Conservation (phyloP, 1,140 invertebrate species). For the Lepidotrigona ventralis region DNA sequence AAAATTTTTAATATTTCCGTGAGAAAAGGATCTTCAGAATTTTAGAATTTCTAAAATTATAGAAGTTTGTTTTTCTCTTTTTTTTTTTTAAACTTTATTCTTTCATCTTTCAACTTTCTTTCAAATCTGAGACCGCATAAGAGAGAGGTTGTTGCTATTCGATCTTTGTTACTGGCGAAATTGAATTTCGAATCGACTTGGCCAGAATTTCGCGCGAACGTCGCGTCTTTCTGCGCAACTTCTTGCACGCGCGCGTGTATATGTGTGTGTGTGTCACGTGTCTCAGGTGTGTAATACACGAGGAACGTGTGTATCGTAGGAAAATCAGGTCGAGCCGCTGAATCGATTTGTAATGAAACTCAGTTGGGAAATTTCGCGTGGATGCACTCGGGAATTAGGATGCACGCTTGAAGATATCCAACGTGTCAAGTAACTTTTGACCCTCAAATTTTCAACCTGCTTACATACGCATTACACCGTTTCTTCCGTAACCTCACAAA, state of each 20-base stretch:
- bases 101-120: background rate
- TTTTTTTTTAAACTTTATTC: no score
- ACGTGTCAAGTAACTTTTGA: background rate
- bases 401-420: background rate
- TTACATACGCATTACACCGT: no score
- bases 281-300: background rate
- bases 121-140: background rate
- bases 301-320: background rate
- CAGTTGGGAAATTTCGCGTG: conserved; percentile 24
- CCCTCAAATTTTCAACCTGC: background rate
- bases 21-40: no score
- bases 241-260: background rate
- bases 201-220: background rate
- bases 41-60: background rate
- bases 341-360: conserved; percentile 37
- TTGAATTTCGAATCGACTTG: background rate
- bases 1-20: no score
- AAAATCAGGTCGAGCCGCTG: conserved; percentile 32
- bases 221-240: background rate
- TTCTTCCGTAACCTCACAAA: no score
- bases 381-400: conserved; percentile 13
- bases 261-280: background rate
- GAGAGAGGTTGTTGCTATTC: background rate
- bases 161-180: background rate
- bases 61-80: no score